A percentile compares a stretch with the other conserved stretches of the same genome.
phyloP scores from a whole-genome alignment of 2,113 vertebrate genomes.

The Isurus oxyrinchus region DNA sequence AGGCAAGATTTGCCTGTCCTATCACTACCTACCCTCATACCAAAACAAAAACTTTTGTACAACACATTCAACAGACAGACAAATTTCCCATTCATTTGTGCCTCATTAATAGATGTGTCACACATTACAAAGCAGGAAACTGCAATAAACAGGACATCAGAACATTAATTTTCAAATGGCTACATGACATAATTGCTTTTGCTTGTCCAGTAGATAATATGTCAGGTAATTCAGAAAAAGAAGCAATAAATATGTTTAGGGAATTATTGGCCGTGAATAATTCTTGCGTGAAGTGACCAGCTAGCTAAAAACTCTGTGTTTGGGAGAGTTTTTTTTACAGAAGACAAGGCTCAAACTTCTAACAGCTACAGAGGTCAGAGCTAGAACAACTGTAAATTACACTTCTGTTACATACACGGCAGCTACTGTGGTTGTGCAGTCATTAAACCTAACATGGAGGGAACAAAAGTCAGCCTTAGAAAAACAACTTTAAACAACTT shows the following conservation, averaged over 20 bases:
- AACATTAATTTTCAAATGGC: background rate
- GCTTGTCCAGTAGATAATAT: background rate
- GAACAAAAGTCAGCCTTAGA: conserved; percentile 48
- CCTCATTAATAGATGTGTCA: background rate
- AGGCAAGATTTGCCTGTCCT: background rate
- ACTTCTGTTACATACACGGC: conserved; percentile 50
- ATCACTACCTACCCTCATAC: no score
- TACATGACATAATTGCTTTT: background rate
- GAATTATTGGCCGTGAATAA: background rate
- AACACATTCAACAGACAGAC: background rate
- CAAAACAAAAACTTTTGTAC: background rate
- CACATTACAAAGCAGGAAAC: background rate
- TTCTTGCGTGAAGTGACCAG: background rate
- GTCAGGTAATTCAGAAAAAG: background rate
- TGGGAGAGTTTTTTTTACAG: background rate
- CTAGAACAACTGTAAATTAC: conserved; percentile 53
- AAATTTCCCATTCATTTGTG: background rate
- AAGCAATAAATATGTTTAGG: background rate
- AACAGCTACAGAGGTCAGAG: background rate
- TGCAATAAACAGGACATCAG: background rate
- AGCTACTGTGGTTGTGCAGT: conserved; percentile 46
- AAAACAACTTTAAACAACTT: conserved; percentile 60
- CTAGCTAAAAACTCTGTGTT: background rate
- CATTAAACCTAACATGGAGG: conserved; percentile 50
- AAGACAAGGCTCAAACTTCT: background rate